Percentiles rank a stretch among this genome's conserved stretches.
Conservation (phyloP, 2,113 vertebrate species). For the Embiotoca jacksoni region DNA sequence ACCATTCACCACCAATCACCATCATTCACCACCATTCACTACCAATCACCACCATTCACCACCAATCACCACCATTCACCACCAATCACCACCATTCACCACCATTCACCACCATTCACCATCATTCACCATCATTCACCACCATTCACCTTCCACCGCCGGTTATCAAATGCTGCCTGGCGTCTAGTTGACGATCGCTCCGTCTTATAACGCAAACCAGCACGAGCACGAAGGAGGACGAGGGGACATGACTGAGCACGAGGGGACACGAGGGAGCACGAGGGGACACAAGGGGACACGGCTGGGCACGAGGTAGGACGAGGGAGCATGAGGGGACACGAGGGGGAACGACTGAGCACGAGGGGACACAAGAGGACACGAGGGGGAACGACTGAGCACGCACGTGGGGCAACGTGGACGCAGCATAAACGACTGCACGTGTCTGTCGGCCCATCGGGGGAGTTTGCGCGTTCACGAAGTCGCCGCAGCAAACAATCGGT, state of each 20-base stretch:
- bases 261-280: too few relatives aligned
- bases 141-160: slow-evolving; percentile 73
- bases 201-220: slow-evolving; percentile 13
- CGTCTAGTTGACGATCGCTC: slow-evolving; percentile 36
- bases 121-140: too few relatives aligned
- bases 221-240: neutral
- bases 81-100: slow-evolving; percentile 48
- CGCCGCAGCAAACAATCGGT: slow-evolving; percentile 36
- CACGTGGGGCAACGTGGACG: neutral
- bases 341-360: too few relatives aligned
- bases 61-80: slow-evolving; percentile 57
- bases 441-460: slow-evolving; percentile 16
- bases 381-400: neutral
- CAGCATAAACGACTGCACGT: slow-evolving; percentile 37
- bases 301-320: neutral
- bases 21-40: slow-evolving; percentile 47
- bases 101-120: neutral
- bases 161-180: slow-evolving; percentile 64
- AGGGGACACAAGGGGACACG: neutral
- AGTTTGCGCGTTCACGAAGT: slow-evolving; percentile 11
- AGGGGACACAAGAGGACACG: neutral
- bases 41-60: too few relatives aligned
- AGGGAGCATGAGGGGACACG: neutral
- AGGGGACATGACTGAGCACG: neutral
- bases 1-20: slow-evolving; percentile 55